Evolutionary conservation across 2,797 vertebrate species (phyloP).

Genomic region (Ptychadena robeensis): DNA sequence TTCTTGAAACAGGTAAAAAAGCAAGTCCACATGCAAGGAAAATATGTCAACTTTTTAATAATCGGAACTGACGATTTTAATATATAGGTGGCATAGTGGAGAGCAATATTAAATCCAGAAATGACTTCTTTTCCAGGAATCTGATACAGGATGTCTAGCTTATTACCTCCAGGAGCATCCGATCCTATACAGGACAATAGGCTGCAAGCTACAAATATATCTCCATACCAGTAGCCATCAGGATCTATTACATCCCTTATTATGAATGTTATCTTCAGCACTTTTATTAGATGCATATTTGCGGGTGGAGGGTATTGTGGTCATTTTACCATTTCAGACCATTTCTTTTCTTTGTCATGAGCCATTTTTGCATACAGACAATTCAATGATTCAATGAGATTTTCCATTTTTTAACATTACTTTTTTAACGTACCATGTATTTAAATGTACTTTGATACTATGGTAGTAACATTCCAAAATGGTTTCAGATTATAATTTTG

Average conservation of each 20-base stretch:
- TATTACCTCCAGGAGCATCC: neutral
- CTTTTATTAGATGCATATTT: neutral
- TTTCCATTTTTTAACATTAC: conserved; percentile 83
- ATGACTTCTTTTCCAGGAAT: neutral
- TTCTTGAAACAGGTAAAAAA: neutral
- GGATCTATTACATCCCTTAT: neutral
- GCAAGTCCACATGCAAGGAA: neutral
- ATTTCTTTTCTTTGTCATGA: conserved; percentile 61
- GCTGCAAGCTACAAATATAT: neutral
- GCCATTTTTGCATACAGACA: conserved; percentile 79
- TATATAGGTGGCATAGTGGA: neutral
- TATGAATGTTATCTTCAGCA: neutral
- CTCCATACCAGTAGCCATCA: neutral
- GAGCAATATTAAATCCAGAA: neutral
- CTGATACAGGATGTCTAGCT: neutral
- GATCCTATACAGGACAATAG: neutral
- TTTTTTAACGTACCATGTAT: conserved; percentile 82
- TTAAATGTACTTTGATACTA: conserved; percentile 85
- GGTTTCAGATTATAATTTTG: conserved; percentile 75
- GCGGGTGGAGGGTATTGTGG: conserved; percentile 54
- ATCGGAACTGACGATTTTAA: neutral
- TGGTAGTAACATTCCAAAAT: conserved; percentile 80
- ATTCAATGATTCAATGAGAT: conserved; percentile 77
- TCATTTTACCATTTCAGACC: conserved; percentile 76
- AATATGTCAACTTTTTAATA: neutral